A percentile compares a stretch with the other conserved stretches of the same genome.
Evolutionary conservation across 1,140 invertebrate species (phyloP).

Genomic region (Halesus radiatus): DNA sequence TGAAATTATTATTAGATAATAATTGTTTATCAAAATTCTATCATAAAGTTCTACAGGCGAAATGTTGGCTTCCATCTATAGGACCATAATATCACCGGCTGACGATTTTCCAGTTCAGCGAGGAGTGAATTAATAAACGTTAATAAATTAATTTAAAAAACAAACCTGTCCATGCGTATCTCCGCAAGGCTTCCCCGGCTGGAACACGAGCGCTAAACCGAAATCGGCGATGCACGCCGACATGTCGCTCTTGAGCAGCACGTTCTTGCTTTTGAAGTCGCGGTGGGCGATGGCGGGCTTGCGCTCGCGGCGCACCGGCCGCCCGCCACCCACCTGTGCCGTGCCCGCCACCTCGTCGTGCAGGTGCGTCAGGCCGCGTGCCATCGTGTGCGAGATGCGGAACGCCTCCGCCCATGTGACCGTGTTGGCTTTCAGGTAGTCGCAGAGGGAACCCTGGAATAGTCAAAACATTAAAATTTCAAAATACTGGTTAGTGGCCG

Average conservation of each 20-base stretch:
- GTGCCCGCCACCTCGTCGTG: constrained; percentile 90
- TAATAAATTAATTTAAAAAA: no score
- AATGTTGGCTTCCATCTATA: no score
- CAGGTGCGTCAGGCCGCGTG: constrained; percentile 89
- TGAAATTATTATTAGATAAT: no score
- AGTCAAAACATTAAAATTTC: not conserved
- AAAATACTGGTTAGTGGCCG: no score
- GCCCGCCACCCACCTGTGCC: constrained; percentile 59
- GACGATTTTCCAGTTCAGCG: no score
- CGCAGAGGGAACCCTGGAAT: constrained; percentile 87
- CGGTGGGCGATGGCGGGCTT: constrained; percentile 97
- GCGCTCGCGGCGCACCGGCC: constrained; percentile 44
- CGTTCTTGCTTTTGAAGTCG: constrained; percentile 99
- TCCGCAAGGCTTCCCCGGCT: constrained; percentile 86
- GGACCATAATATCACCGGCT: no score
- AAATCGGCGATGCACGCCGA: constrained; percentile 98
- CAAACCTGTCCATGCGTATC: constrained; percentile 90
- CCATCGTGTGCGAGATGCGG: constrained; percentile 91
- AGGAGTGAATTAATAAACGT: no score
- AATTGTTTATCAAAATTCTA: no score
- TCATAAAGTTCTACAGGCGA: no score
- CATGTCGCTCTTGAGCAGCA: constrained; percentile 92
- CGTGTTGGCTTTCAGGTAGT: constrained; percentile 94
- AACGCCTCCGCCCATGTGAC: constrained; percentile 90
- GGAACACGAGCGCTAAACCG: constrained; percentile 94